A percentile compares a stretch with the other conserved stretches of the same genome.
Evolutionary conservation across 2,888 invertebrate genomes (phyloP).

Genomic region (Acanthopleura granulata): DNA sequence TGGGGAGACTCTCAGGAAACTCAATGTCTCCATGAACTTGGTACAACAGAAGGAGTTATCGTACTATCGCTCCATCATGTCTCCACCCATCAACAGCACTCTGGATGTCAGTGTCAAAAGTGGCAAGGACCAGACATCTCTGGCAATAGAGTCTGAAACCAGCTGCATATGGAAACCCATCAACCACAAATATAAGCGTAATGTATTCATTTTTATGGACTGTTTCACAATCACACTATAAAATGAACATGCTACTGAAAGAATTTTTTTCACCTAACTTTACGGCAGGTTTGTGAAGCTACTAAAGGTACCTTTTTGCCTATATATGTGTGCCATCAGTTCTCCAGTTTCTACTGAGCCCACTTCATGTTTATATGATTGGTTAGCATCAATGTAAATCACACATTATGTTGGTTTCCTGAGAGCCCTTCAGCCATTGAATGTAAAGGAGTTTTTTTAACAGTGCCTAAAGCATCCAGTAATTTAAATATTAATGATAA

Average conservation of each 20-base stretch:
- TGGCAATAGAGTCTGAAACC: neutral
- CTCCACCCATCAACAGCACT: neutral
- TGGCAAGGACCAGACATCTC: neutral
- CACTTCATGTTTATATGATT: too few relatives aligned
- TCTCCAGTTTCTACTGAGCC: too few relatives aligned
- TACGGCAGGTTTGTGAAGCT: too few relatives aligned
- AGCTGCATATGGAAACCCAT: neutral
- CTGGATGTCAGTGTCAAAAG: neutral
- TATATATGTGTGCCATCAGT: too few relatives aligned
- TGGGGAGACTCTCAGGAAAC: neutral
- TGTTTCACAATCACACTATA: neutral
- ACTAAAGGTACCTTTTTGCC: too few relatives aligned
- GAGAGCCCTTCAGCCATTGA: too few relatives aligned
- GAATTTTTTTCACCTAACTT: neutral
- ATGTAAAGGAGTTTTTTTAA: too few relatives aligned
- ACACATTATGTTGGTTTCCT: too few relatives aligned
- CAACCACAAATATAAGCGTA: constrained; percentile 1
- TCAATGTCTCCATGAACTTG: neutral
- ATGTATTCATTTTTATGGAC: neutral
- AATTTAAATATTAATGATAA: too few relatives aligned
- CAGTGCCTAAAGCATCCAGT: too few relatives aligned
- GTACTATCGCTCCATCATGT: neutral
- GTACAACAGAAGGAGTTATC: neutral
- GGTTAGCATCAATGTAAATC: too few relatives aligned
- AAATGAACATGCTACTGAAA: neutral